phyloP scores from a whole-genome alignment of 2,113 vertebrate genomes.

The Pleuronectes platessa region DNA sequence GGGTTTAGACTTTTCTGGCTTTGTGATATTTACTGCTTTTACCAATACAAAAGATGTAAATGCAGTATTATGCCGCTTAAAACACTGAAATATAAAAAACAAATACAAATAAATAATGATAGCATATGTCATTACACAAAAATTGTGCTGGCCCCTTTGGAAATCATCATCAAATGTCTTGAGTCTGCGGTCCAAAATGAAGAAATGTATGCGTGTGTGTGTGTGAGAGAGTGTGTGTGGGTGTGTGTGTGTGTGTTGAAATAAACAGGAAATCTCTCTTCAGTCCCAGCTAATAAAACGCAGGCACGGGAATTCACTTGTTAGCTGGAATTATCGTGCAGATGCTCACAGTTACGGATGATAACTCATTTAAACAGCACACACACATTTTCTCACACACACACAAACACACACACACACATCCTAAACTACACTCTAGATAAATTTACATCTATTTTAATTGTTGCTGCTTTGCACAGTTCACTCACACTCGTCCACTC shows the following conservation, averaged over 20 bases:
- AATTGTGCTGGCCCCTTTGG: no score
- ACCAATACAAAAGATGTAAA: not conserved
- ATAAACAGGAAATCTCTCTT: not conserved
- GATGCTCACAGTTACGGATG: conserved; percentile 34
- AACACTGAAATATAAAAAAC: not conserved
- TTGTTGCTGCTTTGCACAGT: not conserved
- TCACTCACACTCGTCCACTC: conserved; percentile 20
- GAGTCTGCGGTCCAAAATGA: not conserved
- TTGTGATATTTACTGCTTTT: not conserved
- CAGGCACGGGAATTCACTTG: not conserved
- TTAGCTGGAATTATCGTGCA: conserved; percentile 39
- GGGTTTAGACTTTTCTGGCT: not conserved
- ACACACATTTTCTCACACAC: not conserved
- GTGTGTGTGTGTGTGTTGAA: not conserved
- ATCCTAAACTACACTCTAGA: not conserved
- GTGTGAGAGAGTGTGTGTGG: not conserved
- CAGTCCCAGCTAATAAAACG: not conserved
- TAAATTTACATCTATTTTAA: conserved; percentile 20
- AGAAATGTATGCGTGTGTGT: not conserved
- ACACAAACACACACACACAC: no score
- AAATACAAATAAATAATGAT: not conserved
- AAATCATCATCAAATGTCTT: no score
- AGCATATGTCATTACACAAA: not conserved
- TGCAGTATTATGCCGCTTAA: not conserved
- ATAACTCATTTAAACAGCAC: conserved; percentile 27